Percentiles rank a stretch among this genome's conserved stretches.
Evolutionary conservation across 2,888 invertebrate genomes (phyloP).

Genomic region (Drosophila anomalata): DNA sequence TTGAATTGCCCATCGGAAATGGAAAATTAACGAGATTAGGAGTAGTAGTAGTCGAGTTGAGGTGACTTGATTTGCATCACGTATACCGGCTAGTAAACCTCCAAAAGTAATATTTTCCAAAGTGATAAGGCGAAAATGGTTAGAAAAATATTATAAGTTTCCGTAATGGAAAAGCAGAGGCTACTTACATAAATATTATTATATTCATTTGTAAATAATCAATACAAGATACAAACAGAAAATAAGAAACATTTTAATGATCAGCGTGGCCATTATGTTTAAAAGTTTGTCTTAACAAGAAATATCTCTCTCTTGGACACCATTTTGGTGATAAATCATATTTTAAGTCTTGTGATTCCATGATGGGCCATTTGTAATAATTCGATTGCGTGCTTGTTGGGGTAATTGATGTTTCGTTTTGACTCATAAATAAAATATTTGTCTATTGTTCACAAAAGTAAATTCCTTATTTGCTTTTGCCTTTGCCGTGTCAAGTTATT

Average conservation of each 20-base stretch:
- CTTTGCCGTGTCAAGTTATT: constrained; percentile 28
- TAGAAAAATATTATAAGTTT: constrained; percentile 1
- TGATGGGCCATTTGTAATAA: constrained; percentile 74
- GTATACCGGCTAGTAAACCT: constrained; percentile 12
- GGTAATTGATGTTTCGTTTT: constrained; percentile 32
- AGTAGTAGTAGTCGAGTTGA: neutral
- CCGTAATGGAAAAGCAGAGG: constrained; percentile 4
- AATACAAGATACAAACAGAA: neutral
- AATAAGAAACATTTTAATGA: too few species aligned
- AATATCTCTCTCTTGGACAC: neutral
- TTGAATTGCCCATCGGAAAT: constrained; percentile 20
- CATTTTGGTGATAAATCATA: constrained; percentile 43
- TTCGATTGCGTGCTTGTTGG: constrained; percentile 65
- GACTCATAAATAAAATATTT: constrained; percentile 29
- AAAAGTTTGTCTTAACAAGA: neutral
- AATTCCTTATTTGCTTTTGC: constrained; percentile 27
- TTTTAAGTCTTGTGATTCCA: constrained; percentile 73
- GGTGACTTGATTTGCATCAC: constrained; percentile 29
- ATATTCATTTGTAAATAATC: neutral
- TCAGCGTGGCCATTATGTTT: neutral
- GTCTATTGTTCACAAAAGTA: constrained; percentile 25
- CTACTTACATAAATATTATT: too few species aligned
- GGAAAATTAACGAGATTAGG: constrained; percentile 33
- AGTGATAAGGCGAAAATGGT: constrained; percentile 1
- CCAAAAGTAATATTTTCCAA: constrained; percentile 3